A percentile compares a stretch with the other conserved stretches of the same genome.
Conservation (phyloP, 1,140 invertebrate genomes). For the Arion vulgaris region DNA sequence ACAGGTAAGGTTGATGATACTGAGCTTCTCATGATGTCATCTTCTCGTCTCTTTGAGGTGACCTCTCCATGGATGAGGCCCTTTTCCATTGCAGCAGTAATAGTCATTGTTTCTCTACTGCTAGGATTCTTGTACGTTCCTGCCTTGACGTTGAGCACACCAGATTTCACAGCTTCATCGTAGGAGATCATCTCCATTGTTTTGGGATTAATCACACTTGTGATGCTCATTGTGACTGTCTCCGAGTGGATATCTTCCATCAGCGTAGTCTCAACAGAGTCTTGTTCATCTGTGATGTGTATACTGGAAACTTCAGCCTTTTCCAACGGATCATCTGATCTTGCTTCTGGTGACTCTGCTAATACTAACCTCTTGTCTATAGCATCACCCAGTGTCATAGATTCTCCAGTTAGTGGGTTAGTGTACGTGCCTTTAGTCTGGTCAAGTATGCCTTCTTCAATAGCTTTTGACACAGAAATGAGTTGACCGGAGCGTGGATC, state of each 20-base stretch:
- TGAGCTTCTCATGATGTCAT: slow-evolving; percentile 65
- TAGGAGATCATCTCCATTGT: slow-evolving; percentile 86
- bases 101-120: slow-evolving; percentile 79
- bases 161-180: slow-evolving; percentile 86
- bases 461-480: slow-evolving; percentile 86
- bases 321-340: slow-evolving; percentile 43
- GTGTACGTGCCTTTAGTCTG: slow-evolving; percentile 79
- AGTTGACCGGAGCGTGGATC: slow-evolving; percentile 87
- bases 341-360: slow-evolving; percentile 56
- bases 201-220: slow-evolving; percentile 85
- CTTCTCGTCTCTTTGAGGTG: slow-evolving; percentile 60
- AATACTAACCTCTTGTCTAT: slow-evolving; percentile 67
- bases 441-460: slow-evolving; percentile 89
- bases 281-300: slow-evolving; percentile 67
- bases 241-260: slow-evolving; percentile 69
- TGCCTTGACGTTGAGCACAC: slow-evolving; percentile 85
- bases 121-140: slow-evolving; percentile 83
- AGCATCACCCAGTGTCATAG: slow-evolving; percentile 72
- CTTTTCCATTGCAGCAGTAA: slow-evolving; percentile 75
- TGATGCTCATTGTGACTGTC: slow-evolving; percentile 70
- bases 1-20: slow-evolving; percentile 54
- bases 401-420: slow-evolving; percentile 87
- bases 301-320: slow-evolving; percentile 57
- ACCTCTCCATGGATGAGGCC: slow-evolving; percentile 77
- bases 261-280: slow-evolving; percentile 62